Conservation (phyloP, 2,888 invertebrate genomes). For the Isotomurus palustris region DNA sequence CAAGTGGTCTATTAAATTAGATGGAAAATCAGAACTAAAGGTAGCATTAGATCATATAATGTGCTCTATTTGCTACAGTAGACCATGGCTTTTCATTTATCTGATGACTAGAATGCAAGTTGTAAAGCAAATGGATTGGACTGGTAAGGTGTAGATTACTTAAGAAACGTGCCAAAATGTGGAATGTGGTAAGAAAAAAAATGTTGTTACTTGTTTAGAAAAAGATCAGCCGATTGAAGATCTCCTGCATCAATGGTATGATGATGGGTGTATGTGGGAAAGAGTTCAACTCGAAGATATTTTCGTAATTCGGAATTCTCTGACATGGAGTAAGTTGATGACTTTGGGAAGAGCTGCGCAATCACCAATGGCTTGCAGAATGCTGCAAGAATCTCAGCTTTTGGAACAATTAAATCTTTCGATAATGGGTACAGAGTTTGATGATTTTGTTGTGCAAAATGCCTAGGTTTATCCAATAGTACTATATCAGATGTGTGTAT, state of each 20-base stretch:
- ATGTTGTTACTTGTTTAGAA: background rate
- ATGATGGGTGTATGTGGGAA: conserved; percentile 47
- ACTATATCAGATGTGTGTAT: background rate
- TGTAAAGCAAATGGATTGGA: conserved; percentile 1
- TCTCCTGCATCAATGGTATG: conserved; percentile 36
- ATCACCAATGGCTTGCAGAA: conserved; percentile 70
- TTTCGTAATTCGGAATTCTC: conserved; percentile 52
- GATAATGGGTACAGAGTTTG: conserved; percentile 52
- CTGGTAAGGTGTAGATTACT: background rate
- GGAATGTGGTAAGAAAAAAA: background rate
- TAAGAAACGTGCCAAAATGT: background rate
- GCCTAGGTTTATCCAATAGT: background rate
- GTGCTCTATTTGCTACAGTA: conserved; percentile 79
- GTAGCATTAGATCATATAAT: conserved; percentile 78
- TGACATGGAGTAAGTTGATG: conserved; percentile 64
- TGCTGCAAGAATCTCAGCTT: conserved; percentile 70
- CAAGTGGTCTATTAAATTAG: conserved; percentile 68
- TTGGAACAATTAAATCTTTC: conserved; percentile 62
- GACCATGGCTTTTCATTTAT: conserved; percentile 69
- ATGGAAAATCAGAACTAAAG: conserved; percentile 68
- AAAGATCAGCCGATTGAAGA: conserved; percentile 21
- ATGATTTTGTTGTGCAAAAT: background rate
- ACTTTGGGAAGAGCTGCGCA: conserved; percentile 75
- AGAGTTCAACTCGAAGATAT: conserved; percentile 58
- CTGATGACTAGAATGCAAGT: conserved; percentile 64